Evolutionary conservation across 2,888 invertebrate species (phyloP), one percentile per base, ranked within the genome.

Genomic region (Tiphia femorata): DNA sequence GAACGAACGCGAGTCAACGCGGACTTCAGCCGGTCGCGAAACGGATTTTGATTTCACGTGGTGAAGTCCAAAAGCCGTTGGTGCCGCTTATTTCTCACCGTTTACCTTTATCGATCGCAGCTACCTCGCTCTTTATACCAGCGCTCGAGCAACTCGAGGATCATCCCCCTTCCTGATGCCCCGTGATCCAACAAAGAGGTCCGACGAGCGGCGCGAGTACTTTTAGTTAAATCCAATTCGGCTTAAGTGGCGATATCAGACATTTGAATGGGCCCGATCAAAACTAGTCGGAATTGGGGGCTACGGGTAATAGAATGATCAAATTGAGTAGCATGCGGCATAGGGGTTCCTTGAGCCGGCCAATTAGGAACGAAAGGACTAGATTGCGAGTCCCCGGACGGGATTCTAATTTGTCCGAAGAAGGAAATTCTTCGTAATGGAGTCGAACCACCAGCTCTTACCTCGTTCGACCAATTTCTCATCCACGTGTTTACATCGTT

Each of bases 351-450:
- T 48, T 47, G 55, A 60, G 54, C 62, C 50, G 54, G 54, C 60
- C 60, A 62, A 62, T 62, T 62, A 62, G 54, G 19, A 33, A 42
- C 49, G 53, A 41, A 62, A 59, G 55, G 54, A 60, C 55, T 55
- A 51, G 60, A 62, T 62, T 62, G 51, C 60, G 51, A 43, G 55
- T 43, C 40, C 55, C 48, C 53, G 47, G 49, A 50, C 50, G 58
- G 52, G 51, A 54, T 48, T 59, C 54, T 54, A 59, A 62, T 59
- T 54, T 30, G 51, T 50, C 58, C 43, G n/a, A 40, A 17, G n/a
- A n/a, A n/a, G n/a, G n/a, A n/a, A n/a, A n/a, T n/a, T n/a, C n/a
- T n/a, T n/a, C n/a, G n/a, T n/a, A n/a, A n/a, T n/a, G n/a, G n/a
- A n/a, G n/a, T n/a, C n/a, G n/a, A n/a, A n/a, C n/a, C n/a, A n/a